These are phyloP conservation scores for Dendroctonus ponderosae DNA, from an alignment of 1,140 invertebrate genomes.

Conservation along the genomic window DNA sequence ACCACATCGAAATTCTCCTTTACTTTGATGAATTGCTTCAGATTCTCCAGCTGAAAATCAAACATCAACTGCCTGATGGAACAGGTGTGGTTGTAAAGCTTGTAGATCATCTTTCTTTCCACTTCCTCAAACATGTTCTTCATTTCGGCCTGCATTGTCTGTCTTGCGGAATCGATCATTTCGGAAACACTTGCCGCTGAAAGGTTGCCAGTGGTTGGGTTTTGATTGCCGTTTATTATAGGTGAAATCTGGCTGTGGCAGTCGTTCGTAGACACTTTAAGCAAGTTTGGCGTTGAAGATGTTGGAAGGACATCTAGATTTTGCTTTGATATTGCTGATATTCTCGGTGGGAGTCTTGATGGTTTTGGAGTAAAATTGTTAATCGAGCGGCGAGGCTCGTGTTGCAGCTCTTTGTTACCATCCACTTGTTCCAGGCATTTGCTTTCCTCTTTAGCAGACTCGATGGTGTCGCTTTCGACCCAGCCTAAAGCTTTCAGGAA, in stretches of 20 bases:
- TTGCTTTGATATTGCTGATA: not conserved
- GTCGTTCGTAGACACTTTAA: not conserved
- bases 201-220: not conserved
- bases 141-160: constrained; percentile 16
- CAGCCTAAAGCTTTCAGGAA: constrained; percentile 36
- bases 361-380: constrained; percentile 15
- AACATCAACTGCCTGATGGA: constrained; percentile 33
- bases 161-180: not conserved
- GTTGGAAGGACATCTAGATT: not conserved
- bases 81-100: constrained; percentile 17
- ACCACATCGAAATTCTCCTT: constrained; percentile 31
- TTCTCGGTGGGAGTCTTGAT: not conserved
- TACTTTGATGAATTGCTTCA: constrained; percentile 38
- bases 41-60: constrained; percentile 36
- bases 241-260: constrained; percentile 8
- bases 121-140: constrained; percentile 28
- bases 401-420: too few species aligned
- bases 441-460: too few species aligned
- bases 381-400: not conserved
- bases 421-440: too few species aligned
- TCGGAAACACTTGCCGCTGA: not conserved
- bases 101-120: constrained; percentile 27
- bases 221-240: constrained; percentile 7
- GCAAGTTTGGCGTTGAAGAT: constrained; percentile 9
- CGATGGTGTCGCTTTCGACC: constrained; percentile 27